A percentile compares a stretch with the other conserved stretches of the same genome.
These are phyloP conservation scores for Chaenocephalus aceratus DNA, from an alignment of 2,113 vertebrate species.

Conservation along the genomic window DNA sequence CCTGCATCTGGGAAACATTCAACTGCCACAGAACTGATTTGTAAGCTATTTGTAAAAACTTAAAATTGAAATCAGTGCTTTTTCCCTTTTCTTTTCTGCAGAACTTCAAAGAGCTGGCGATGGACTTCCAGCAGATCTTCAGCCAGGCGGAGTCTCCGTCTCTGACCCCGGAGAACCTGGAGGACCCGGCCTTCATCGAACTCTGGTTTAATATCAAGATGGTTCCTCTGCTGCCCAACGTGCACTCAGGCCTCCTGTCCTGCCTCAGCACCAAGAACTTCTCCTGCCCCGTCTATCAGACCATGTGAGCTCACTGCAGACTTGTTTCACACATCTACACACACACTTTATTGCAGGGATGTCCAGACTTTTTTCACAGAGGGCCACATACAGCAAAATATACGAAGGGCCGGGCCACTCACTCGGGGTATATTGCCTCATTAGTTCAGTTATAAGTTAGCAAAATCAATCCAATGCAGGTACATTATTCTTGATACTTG, in stretches of 20 bases:
- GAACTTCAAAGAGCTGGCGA: slow-evolving; percentile 72
- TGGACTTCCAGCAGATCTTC: slow-evolving; percentile 70
- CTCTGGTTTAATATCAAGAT: slow-evolving; percentile 83
- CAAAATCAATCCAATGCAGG: too few species aligned
- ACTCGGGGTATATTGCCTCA: too few species aligned
- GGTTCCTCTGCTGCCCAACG: slow-evolving; percentile 67
- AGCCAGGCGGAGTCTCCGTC: slow-evolving; percentile 28
- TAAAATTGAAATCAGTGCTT: rapidly evolving
- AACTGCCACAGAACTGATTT: neutral
- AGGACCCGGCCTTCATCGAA: slow-evolving; percentile 71
- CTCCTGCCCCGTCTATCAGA: slow-evolving; percentile 80
- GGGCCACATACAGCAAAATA: too few species aligned
- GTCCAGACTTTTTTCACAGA: too few species aligned
- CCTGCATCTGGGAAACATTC: neutral
- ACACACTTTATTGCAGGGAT: neutral
- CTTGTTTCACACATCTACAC: neutral
- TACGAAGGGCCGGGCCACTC: too few species aligned
- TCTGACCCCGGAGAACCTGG: slow-evolving; percentile 68
- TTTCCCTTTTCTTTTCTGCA: slow-evolving; percentile 18
- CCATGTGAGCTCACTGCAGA: slow-evolving; percentile 69
- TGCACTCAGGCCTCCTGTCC: slow-evolving; percentile 66
- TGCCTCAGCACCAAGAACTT: slow-evolving; percentile 85
- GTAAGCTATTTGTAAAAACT: neutral
- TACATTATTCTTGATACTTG: too few species aligned
- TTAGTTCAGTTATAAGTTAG: too few species aligned